A percentile compares a stretch with the other conserved stretches of the same genome.
Evolutionary conservation across 2,888 invertebrate genomes (phyloP).

Genomic region (Pharmacophagus antenor): DNA sequence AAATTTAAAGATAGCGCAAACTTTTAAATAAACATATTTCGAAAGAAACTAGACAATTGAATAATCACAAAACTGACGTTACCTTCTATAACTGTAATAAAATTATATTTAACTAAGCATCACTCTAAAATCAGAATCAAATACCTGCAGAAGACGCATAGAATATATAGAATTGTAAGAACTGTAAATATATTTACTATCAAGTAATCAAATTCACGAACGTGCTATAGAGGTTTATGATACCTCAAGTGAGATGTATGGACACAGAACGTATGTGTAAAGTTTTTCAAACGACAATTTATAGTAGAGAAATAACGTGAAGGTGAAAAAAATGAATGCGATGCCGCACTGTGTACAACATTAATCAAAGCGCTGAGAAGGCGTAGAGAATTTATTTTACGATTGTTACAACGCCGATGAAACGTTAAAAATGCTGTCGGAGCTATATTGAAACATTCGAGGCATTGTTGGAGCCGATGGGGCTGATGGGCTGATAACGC

Average conservation of each 20-base stretch:
- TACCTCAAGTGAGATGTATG: background rate
- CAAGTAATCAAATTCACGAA: background rate
- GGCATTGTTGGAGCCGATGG: slow-evolving; percentile 75
- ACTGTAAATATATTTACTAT: too few relatives aligned
- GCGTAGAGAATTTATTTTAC: slow-evolving; percentile 80
- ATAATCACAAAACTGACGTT: background rate
- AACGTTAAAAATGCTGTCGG: slow-evolving; percentile 80
- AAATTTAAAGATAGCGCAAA: background rate
- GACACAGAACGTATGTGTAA: background rate
- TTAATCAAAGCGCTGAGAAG: slow-evolving; percentile 79
- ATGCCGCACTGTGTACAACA: slow-evolving; percentile 72
- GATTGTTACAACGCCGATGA: slow-evolving; percentile 78
- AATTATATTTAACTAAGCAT: background rate
- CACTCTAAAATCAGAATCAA: background rate
- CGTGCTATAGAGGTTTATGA: too few relatives aligned
- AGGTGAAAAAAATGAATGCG: slow-evolving; percentile 71
- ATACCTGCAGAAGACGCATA: background rate
- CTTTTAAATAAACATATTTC: background rate
- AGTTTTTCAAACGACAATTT: slow-evolving; percentile 53
- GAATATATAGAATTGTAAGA: background rate
- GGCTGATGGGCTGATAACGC: slow-evolving; percentile 74
- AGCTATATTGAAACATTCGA: slow-evolving; percentile 78
- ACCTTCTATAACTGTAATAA: background rate
- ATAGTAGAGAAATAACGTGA: slow-evolving; percentile 68
- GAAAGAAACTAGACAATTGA: background rate